Evolutionary conservation across 2,113 vertebrate species (phyloP), one percentile per base, ranked within the genome.

Genomic region (Pelobates fuscus): DNA sequence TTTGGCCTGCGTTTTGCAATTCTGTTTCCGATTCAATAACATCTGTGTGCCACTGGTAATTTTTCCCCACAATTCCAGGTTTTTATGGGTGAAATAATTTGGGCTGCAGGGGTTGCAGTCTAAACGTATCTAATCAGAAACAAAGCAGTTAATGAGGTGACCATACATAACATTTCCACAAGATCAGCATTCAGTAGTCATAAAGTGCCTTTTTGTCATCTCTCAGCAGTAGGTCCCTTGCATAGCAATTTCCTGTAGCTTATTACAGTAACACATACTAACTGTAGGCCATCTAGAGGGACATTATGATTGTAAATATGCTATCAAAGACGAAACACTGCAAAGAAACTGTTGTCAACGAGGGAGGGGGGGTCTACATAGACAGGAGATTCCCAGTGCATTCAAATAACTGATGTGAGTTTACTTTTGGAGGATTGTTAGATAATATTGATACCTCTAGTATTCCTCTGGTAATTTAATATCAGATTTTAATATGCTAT

Each of bases 121-220:
- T n/a, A n/a, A n/a, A n/a, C n/a, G n/a, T n/a, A n/a, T n/a, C n/a
- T 61, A 44, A 32, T 25, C 29, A 43, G 73, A 49, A 52, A 68
- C 41, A 32, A 32, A 61, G 73, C 55, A 61, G 73, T 68, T 77
- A 77, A 77, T 64, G 26, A 49, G 44, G 8, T 18, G 17, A 61
- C 64, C 67, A 61, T 77, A 68, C 25, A 14, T 49, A 64, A 67
- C 67, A 68, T 68, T 77, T 77, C 73, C 68, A 61, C 73, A 23
- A 60, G 64, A 77, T 77, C 73, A 77, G 73, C 73, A 67, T 61
- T 77, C 73, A 77, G 73, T 55, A 67, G 73, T 77, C 65, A 59
- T 77, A 77, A 77, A 77, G 67, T 67, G 65, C 55, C n/a, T 68
- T 61, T 77, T 77, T 77, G 73, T 77, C 64, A 77, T 77, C 73